Evolutionary conservation across 2,797 vertebrate species (phyloP).

Genomic region (Mormyrops boulengeri): DNA sequence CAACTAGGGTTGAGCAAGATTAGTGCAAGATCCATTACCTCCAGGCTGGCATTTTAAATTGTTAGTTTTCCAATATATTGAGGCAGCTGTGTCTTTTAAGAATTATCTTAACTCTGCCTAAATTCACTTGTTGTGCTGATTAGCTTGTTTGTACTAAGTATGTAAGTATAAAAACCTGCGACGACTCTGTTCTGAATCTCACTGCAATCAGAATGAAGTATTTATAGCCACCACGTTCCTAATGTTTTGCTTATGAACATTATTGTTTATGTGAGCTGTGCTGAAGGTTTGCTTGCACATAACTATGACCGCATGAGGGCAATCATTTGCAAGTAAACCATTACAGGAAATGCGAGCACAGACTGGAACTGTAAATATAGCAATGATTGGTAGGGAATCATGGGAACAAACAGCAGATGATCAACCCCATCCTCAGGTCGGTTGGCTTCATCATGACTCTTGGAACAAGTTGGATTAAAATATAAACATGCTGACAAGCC

Average conservation of each 20-base stretch:
- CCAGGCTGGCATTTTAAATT: not conserved
- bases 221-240: not conserved
- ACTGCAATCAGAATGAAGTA: not conserved
- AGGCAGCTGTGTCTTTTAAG: not conserved
- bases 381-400: not conserved
- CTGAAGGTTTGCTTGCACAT: not conserved
- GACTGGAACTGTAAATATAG: not conserved
- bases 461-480: not conserved
- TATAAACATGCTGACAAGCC: not conserved
- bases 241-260: not conserved
- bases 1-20: not conserved
- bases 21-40: not conserved
- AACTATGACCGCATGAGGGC: not conserved
- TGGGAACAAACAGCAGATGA: not conserved
- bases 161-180: not conserved
- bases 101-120: not conserved
- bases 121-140: not conserved
- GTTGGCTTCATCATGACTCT: not conserved
- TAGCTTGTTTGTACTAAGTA: not conserved
- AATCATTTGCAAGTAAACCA: not conserved
- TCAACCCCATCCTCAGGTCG: not conserved
- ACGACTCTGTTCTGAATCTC: not conserved
- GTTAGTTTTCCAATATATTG: not conserved
- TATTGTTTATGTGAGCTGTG: not conserved
- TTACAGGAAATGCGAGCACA: not conserved